These are phyloP conservation scores for Eremophila alpestris DNA, from an alignment of 2,797 vertebrate species.

Conservation along the genomic window DNA sequence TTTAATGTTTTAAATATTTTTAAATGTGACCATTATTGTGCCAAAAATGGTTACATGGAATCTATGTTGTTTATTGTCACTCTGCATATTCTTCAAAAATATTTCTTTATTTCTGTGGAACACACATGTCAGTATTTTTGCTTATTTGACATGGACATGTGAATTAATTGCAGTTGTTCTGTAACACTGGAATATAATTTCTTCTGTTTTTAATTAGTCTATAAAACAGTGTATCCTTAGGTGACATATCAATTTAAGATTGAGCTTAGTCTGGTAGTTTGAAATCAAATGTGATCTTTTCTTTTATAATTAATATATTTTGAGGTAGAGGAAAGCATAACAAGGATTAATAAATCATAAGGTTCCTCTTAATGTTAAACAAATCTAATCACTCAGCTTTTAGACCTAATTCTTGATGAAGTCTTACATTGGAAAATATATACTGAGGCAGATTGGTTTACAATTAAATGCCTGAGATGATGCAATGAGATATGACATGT, in stretches of 20 bases:
- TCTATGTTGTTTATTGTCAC: neutral
- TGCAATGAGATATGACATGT: neutral
- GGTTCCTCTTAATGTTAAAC: neutral
- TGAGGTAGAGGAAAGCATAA: neutral
- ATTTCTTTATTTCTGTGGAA: neutral
- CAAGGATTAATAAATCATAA: neutral
- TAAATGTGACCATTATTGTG: neutral
- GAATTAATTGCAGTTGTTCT: neutral
- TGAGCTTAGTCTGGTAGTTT: neutral
- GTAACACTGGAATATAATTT: neutral
- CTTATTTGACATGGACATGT: neutral
- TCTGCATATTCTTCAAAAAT: neutral
- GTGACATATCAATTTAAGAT: neutral
- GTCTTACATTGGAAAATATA: neutral
- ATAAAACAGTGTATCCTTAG: neutral
- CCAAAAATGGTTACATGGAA: neutral
- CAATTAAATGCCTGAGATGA: neutral
- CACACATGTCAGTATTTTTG: neutral
- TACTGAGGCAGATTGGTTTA: neutral
- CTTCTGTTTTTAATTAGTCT: neutral
- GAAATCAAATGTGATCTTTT: neutral
- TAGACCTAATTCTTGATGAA: neutral
- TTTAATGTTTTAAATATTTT: neutral
- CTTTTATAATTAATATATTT: neutral
- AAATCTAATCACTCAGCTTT: neutral